A percentile compares a stretch with the other conserved stretches of the same genome.
Conservation (phyloP, 2,888 invertebrate genomes). For the Drosophila percnosoma region DNA sequence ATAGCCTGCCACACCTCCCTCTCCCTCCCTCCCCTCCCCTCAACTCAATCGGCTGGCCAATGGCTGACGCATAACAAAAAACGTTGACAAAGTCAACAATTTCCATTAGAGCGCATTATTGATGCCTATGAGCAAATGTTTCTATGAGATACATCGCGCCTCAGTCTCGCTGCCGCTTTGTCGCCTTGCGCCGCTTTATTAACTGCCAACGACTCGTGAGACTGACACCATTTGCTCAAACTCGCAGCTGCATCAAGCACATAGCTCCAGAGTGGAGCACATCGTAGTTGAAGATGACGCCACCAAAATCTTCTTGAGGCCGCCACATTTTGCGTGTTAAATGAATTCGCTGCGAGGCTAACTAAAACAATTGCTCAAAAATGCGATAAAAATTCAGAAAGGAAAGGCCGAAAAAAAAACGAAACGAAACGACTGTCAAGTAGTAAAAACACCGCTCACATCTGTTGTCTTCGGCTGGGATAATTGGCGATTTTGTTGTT, state of each 20-base stretch:
- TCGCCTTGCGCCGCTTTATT: slow-evolving; percentile 51
- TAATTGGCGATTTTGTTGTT: slow-evolving; percentile 19
- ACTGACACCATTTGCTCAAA: slow-evolving; percentile 67
- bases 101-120: slow-evolving; percentile 79
- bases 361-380: slow-evolving; percentile 65
- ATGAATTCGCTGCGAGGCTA: slow-evolving; percentile 58
- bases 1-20: slow-evolving; percentile 58
- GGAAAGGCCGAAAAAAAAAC: slow-evolving; percentile 1
- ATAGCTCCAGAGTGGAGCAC: slow-evolving; percentile 24
- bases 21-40: background rate
- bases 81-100: slow-evolving; percentile 65
- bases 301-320: slow-evolving; percentile 31
- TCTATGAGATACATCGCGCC: slow-evolving; percentile 69
- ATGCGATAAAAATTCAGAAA: slow-evolving; percentile 6
- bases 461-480: slow-evolving; percentile 29
- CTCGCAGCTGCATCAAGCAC: slow-evolving; percentile 30
- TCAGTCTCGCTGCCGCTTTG: slow-evolving; percentile 26
- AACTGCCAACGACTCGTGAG: slow-evolving; percentile 59
- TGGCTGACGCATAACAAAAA: slow-evolving; percentile 53
- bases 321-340: slow-evolving; percentile 56
- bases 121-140: slow-evolving; percentile 78
- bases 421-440: slow-evolving; percentile 11
- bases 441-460: slow-evolving; percentile 39
- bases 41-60: slow-evolving; percentile 39
- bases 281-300: slow-evolving; percentile 56